Conservation (phyloP, 2,113 vertebrate species). For the Ailurus styani region DNA sequence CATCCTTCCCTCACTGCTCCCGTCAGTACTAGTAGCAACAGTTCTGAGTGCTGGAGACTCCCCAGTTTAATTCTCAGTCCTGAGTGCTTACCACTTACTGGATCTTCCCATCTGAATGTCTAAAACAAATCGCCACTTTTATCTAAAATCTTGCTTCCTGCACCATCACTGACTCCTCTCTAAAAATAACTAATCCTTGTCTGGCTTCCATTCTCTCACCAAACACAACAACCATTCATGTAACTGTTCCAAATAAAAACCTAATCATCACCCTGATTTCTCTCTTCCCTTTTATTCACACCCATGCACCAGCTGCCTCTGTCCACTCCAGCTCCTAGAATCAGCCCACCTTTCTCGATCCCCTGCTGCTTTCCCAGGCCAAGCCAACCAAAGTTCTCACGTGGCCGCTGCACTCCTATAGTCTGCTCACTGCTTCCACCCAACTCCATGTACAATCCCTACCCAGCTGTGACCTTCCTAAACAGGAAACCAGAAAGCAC, state of each 20-base stretch:
- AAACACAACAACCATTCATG: neutral
- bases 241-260: neutral
- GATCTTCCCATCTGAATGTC: neutral
- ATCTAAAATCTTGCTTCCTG: neutral
- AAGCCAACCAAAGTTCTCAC: neutral
- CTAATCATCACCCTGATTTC: neutral
- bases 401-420: rapidly evolving
- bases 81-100: neutral
- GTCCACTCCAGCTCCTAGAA: neutral
- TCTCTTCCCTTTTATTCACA: neutral
- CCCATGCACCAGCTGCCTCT: neutral
- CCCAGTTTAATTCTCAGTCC: neutral
- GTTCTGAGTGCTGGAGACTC: neutral
- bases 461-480: neutral
- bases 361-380: neutral
- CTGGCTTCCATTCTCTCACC: neutral
- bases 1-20: neutral
- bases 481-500: neutral
- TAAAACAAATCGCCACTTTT: neutral
- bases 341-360: no score
- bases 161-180: neutral
- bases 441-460: neutral
- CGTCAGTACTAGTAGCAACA: neutral
- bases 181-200: neutral
- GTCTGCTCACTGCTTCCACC: neutral